Conservation (phyloP, 1,140 invertebrate species). For the Drosophila tsacasi region DNA sequence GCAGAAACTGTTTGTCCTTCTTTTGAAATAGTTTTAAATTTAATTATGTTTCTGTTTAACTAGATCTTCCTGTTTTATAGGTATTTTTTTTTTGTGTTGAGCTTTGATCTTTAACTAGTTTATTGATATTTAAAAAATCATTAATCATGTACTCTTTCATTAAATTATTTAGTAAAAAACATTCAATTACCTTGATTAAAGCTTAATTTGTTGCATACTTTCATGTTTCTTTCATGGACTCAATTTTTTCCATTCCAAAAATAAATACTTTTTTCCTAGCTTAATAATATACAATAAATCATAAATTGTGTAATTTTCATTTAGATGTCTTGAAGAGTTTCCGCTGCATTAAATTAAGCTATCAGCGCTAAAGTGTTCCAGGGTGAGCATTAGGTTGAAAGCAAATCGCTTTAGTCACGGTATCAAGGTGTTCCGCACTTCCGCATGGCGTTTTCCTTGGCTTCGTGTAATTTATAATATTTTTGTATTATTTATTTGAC, state of each 20-base stretch:
- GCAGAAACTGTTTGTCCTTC: too few species aligned
- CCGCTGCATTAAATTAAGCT: conserved; percentile 27
- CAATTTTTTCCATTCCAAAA: not conserved
- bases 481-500: conserved; percentile 80
- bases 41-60: too few species aligned
- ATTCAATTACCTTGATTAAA: not conserved
- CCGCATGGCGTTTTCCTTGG: conserved; percentile 55
- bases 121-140: not conserved
- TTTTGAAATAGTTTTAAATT: not conserved
- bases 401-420: conserved; percentile 49
- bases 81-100: not conserved
- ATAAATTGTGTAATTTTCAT: not conserved
- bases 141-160: not conserved
- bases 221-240: not conserved
- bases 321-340: not conserved
- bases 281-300: not conserved
- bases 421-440: conserved; percentile 59
- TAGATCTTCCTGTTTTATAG: not conserved
- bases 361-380: conserved; percentile 20
- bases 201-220: not conserved
- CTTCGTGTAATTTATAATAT: conserved; percentile 82
- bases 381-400: conserved; percentile 31
- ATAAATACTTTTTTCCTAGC: not conserved
- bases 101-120: not conserved
- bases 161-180: not conserved